These are phyloP conservation scores for Neoarius graeffei DNA, from an alignment of 2,113 vertebrate genomes.

Conservation along the genomic window DNA sequence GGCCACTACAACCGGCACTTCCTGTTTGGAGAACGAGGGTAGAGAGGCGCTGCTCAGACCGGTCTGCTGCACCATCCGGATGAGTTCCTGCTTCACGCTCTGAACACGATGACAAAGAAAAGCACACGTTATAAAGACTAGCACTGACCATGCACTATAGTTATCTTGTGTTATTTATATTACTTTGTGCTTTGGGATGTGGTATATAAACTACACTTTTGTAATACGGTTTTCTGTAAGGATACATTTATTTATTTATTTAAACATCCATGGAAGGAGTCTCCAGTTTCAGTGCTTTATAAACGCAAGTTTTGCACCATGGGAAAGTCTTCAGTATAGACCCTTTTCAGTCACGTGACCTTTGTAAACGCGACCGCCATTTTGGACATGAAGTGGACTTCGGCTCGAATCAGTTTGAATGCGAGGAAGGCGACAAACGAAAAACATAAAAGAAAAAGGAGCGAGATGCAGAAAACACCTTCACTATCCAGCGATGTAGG, in stretches of 20 bases:
- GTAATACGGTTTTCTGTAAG: not conserved
- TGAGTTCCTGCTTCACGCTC: slow-evolving; percentile 90
- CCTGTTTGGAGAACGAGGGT: slow-evolving; percentile 70
- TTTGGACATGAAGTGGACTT: no score
- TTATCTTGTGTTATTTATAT: not conserved
- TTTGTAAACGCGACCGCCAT: no score
- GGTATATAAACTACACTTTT: not conserved
- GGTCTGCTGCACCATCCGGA: slow-evolving; percentile 86
- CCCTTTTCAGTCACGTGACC: no score
- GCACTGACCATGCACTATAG: not conserved
- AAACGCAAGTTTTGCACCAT: not conserved
- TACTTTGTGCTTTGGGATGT: not conserved
- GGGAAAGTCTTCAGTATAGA: not conserved
- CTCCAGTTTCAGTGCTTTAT: not conserved
- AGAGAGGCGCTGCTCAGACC: slow-evolving; percentile 76
- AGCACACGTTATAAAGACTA: not conserved
- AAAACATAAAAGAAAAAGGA: no score
- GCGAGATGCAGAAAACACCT: no score
- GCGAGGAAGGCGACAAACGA: no score
- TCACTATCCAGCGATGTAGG: no score
- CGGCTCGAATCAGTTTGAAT: no score
- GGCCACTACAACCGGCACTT: slow-evolving; percentile 84
- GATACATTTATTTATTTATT: not conserved
- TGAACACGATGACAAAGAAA: slow-evolving; percentile 55
- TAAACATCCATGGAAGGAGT: not conserved